Percentiles rank a stretch among this genome's conserved stretches.
phyloP scores from a whole-genome alignment of 2,113 vertebrate genomes.

The Salvelinus sp. region DNA sequence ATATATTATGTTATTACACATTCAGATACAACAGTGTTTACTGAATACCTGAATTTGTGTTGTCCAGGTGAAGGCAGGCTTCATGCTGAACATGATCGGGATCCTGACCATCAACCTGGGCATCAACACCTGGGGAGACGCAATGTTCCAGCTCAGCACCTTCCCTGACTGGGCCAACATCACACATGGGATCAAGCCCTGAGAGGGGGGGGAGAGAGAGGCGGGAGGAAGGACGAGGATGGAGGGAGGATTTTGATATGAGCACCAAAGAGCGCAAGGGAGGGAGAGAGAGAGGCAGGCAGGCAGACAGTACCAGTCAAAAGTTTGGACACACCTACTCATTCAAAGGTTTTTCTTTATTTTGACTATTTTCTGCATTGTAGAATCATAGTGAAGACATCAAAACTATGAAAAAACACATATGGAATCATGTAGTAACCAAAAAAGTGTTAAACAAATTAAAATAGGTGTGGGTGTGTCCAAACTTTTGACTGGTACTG shows the following conservation, averaged over 20 bases:
- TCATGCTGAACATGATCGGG: slow-evolving; percentile 83
- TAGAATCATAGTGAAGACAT: no score
- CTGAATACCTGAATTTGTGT: not conserved
- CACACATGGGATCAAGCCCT: slow-evolving; percentile 30
- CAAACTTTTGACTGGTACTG: no score
- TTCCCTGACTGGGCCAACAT: slow-evolving; percentile 86
- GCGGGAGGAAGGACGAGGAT: no score
- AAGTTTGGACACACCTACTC: no score
- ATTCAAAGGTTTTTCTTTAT: no score
- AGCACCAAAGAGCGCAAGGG: not conserved
- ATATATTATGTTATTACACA: no score
- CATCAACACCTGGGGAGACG: slow-evolving; percentile 86
- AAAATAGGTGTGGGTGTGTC: no score
- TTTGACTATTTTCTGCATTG: no score
- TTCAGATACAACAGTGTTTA: not conserved
- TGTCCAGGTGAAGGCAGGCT: slow-evolving; percentile 79
- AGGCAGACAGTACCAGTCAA: no score
- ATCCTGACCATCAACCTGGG: slow-evolving; percentile 80
- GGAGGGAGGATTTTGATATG: not conserved
- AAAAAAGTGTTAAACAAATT: no score
- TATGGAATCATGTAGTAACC: no score
- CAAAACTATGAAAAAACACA: no score
- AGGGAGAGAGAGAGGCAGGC: not conserved
- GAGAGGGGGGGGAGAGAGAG: slow-evolving; percentile 15
- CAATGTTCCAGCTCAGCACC: slow-evolving; percentile 76